Percentiles rank a stretch among this genome's conserved stretches.
phyloP scores from a whole-genome alignment of 2,113 vertebrate genomes.

The Talpa occidentalis region DNA sequence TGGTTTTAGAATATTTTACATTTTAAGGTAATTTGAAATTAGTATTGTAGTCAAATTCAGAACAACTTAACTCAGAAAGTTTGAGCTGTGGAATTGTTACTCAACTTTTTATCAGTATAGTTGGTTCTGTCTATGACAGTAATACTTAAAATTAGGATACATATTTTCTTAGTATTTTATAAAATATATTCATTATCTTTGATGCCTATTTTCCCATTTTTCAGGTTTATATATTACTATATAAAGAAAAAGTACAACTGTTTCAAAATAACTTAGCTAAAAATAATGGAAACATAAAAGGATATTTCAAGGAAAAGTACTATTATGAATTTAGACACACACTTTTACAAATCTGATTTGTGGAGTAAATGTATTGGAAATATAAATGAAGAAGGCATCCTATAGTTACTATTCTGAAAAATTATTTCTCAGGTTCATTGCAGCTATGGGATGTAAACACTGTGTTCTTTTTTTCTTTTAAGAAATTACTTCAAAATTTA shows the following conservation, averaged over 20 bases:
- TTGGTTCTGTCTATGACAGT: not conserved
- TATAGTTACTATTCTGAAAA: constrained; percentile 41
- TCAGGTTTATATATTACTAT: constrained; percentile 5
- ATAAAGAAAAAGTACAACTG: not conserved
- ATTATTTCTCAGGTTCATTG: not conserved
- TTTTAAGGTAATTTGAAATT: constrained; percentile 49
- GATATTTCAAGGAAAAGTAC: constrained; percentile 31
- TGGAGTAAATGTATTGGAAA: not conserved
- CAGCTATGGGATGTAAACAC: not conserved
- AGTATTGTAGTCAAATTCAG: not conserved
- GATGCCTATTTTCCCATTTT: not conserved
- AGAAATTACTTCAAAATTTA: constrained; percentile 28
- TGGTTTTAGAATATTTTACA: constrained; percentile 23
- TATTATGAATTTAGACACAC: not conserved
- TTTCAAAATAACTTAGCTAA: constrained; percentile 8
- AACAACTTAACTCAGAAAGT: not conserved
- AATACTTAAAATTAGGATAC: constrained; percentile 6
- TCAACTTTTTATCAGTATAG: not conserved
- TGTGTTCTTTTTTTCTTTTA: not conserved
- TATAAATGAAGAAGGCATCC: constrained; percentile 3
- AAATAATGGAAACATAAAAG: not conserved
- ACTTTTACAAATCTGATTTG: not conserved
- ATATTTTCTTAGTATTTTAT: not conserved
- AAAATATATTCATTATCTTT: constrained; percentile 8
- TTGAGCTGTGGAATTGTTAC: not conserved